Evolutionary conservation across 2,888 invertebrate species (phyloP), one percentile per base, ranked within the genome.

Genomic region (Drosophila percnosoma): DNA sequence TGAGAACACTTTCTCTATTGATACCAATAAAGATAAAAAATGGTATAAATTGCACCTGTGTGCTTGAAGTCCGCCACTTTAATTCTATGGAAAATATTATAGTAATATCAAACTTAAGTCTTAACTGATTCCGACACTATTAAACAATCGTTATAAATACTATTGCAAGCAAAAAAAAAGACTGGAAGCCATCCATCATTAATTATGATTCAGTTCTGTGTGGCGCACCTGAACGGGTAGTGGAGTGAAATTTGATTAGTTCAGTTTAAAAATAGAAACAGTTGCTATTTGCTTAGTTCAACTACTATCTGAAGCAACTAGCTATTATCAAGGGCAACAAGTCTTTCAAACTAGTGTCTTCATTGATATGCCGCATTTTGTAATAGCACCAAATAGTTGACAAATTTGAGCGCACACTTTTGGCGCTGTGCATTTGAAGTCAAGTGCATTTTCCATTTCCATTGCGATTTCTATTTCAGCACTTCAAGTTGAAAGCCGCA

Each of bases 401-500:
- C 45, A 45, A 45, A 24, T 24, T 21, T 45, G 11, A 49, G 49
- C 11, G 0, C 1, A 42, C 27, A 55, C 52, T 60, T 48, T 65
- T 58, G 42, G 13, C 49, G 51, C 34, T 15, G 21, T 27, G n/a
- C 34, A 24, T 40, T 33, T 27, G 2, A 33, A 49, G 27, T 62
- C 82, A 76, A 75, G 71, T 87, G 73, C 85, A 75, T 82, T 83
- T 84, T 75, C 74, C 68, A 66, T 70, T 59, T 27, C 24, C 70
- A 60, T 66, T 67, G n/a, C 34, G 24, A 76, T 68, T 74, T 68
- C 66, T 52, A 64, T 68, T 65, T 62, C 66, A 34, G 61, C 38
- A 40, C 27, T 59, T 66, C 60, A 62, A 76, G 61, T 76, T 76
- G 58, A 60, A 61, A 64, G 40, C 48, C 29, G 42, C 45, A 27